A percentile compares a stretch with the other conserved stretches of the same genome.
phyloP scores from a whole-genome alignment of 2,888 invertebrate species.

The Acleris cristana region DNA sequence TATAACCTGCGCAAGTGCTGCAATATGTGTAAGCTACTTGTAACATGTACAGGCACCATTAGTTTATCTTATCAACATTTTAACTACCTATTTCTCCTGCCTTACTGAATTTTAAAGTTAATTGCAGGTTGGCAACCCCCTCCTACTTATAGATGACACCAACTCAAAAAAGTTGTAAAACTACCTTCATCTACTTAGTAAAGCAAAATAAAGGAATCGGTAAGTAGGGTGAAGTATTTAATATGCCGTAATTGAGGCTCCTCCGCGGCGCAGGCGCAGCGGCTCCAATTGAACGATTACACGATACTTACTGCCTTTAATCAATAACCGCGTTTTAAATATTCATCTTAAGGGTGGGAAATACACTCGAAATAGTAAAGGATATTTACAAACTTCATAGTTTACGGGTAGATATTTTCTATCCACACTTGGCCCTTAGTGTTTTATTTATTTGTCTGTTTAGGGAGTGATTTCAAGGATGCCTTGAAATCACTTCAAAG shows the following conservation, averaged over 20 bases:
- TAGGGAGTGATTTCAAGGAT: too few species aligned
- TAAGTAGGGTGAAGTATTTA: constrained; percentile 36
- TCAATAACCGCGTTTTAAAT: constrained; percentile 52
- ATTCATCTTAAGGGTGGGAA: constrained; percentile 47
- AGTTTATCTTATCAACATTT: too few species aligned
- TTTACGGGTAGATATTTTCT: too few species aligned
- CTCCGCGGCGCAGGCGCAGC: constrained; percentile 46
- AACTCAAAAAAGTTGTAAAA: constrained; percentile 18
- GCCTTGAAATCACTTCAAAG: too few species aligned
- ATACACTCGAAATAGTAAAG: too few species aligned
- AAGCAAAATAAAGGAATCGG: constrained; percentile 29
- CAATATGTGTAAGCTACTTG: too few species aligned
- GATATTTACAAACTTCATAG: too few species aligned
- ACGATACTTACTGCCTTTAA: constrained; percentile 49
- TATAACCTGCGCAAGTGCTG: too few species aligned
- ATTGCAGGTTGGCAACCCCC: background rate
- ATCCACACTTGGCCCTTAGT: too few species aligned
- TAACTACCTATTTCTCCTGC: background rate
- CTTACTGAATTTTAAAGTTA: background rate
- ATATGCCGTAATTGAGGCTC: constrained; percentile 40
- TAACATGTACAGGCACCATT: too few species aligned
- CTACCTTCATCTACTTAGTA: constrained; percentile 18
- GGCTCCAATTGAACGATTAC: constrained; percentile 56
- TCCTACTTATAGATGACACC: background rate
- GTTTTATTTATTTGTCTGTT: too few species aligned